These are phyloP conservation scores for Psix sp. DNA, from an alignment of 1,140 invertebrate genomes.

Conservation along the genomic window DNA sequence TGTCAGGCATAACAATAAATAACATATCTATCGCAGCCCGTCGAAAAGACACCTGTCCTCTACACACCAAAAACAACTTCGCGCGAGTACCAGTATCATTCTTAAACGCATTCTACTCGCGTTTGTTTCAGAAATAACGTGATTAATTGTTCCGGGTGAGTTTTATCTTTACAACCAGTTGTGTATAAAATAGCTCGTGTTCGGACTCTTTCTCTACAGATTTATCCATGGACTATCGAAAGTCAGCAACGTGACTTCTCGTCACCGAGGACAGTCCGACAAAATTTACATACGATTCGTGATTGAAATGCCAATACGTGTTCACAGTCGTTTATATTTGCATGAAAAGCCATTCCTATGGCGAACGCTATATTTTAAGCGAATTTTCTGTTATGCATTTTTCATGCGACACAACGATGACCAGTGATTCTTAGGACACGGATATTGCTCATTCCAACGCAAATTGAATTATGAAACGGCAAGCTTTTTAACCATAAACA, in stretches of 20 bases:
- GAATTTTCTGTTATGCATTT: conserved; percentile 49
- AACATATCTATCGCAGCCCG: conserved; percentile 23
- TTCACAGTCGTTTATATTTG: conserved; percentile 42
- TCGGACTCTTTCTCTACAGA: conserved; percentile 18
- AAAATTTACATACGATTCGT: conserved; percentile 51
- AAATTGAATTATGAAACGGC: conserved; percentile 9
- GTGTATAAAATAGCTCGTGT: conserved; percentile 36
- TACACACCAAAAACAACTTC: conserved; percentile 18
- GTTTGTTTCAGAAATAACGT: conserved; percentile 52
- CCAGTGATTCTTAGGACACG: conserved; percentile 34
- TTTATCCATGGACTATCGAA: conserved; percentile 29
- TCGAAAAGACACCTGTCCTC: conserved; percentile 48
- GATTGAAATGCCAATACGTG: conserved; percentile 53
- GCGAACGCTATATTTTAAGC: conserved; percentile 33
- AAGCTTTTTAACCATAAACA: no score
- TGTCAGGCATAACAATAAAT: conserved; percentile 36
- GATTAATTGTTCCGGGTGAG: conserved; percentile 49
- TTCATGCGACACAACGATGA: conserved; percentile 33
- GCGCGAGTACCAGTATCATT: conserved; percentile 13
- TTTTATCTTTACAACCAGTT: conserved; percentile 41
- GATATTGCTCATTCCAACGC: conserved; percentile 9
- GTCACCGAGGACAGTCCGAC: conserved; percentile 14
- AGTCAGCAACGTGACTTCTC: conserved; percentile 40
- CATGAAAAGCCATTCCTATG: conserved; percentile 46
- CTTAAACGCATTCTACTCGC: conserved; percentile 28